Evolutionary conservation across 1,140 invertebrate genomes (phyloP).

Genomic region (Copidosoma floridanum): DNA sequence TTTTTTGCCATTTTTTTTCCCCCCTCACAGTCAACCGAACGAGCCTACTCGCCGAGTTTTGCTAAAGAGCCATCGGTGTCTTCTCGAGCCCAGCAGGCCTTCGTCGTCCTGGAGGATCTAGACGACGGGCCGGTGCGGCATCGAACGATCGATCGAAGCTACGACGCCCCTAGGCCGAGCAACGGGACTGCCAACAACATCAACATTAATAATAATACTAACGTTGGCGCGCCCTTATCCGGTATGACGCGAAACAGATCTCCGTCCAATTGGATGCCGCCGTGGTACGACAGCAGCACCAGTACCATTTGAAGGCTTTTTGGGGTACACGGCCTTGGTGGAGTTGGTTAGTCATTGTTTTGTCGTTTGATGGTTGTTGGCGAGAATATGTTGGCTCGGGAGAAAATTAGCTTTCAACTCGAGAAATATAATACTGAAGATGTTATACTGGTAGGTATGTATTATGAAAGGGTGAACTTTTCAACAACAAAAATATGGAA

Average conservation of each 20-base stretch:
- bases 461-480: too few relatives aligned
- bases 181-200: conserved; percentile 1
- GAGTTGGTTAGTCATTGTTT: too few relatives aligned
- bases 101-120: conserved; percentile 45
- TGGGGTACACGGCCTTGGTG: too few relatives aligned
- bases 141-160: conserved; percentile 28
- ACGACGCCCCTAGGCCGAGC: conserved; percentile 27
- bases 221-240: too few relatives aligned
- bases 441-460: too few relatives aligned
- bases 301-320: conserved; percentile 45
- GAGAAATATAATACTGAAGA: too few relatives aligned
- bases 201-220: conserved; percentile 22
- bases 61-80: conserved; percentile 32
- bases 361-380: too few relatives aligned
- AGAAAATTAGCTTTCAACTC: too few relatives aligned
- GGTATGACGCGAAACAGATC: conserved; percentile 39
- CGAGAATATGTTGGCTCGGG: too few relatives aligned
- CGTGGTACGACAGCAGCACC: conserved; percentile 52
- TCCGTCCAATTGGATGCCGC: conserved; percentile 52
- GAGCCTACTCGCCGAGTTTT: conserved; percentile 51
- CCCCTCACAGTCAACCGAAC: neutral
- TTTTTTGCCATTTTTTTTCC: neutral
- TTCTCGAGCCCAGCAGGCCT: conserved; percentile 40
- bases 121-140: conserved; percentile 5
- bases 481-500: too few relatives aligned